Conservation (phyloP, 2,888 invertebrate genomes). For the Agrotis ipsilon region DNA sequence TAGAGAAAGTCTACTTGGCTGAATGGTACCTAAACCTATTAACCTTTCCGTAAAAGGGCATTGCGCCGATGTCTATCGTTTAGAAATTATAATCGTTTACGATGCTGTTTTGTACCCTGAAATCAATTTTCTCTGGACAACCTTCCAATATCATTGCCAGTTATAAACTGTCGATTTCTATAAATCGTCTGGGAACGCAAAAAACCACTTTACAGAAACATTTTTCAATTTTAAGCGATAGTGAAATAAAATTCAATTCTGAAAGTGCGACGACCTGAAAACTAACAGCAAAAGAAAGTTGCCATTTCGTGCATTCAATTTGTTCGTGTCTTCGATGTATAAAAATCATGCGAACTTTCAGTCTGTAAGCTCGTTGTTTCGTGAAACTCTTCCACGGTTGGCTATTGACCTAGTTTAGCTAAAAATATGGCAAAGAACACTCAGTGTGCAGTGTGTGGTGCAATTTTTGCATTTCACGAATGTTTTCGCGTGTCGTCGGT, state of each 20-base stretch:
- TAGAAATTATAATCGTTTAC: slow-evolving; percentile 10
- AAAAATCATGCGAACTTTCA: slow-evolving; percentile 52
- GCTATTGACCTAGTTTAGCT: slow-evolving; percentile 71
- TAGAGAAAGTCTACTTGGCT: slow-evolving; percentile 18
- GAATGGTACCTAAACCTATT: not conserved
- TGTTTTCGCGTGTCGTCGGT: slow-evolving; percentile 26
- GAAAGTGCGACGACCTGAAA: slow-evolving; percentile 56
- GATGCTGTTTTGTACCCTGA: slow-evolving; percentile 11
- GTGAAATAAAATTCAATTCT: slow-evolving; percentile 35
- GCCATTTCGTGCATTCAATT: slow-evolving; percentile 41
- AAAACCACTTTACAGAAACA: not conserved
- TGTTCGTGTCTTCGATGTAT: slow-evolving; percentile 27
- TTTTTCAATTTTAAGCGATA: slow-evolving; percentile 7
- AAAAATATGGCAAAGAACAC: slow-evolving; percentile 66
- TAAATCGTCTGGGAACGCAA: slow-evolving; percentile 17
- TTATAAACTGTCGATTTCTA: slow-evolving; percentile 34
- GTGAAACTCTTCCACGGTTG: slow-evolving; percentile 36
- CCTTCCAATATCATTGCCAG: slow-evolving; percentile 1
- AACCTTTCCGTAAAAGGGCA: slow-evolving; percentile 24
- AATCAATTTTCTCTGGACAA: slow-evolving; percentile 26
- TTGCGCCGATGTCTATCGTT: slow-evolving; percentile 2
- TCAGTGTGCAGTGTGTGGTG: slow-evolving; percentile 40
- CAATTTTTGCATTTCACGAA: slow-evolving; percentile 53
- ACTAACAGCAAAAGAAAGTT: slow-evolving; percentile 54
- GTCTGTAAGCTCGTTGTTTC: slow-evolving; percentile 51